phyloP scores from a whole-genome alignment of 2,113 vertebrate genomes.

The Petrocephalus microphthalmus region DNA sequence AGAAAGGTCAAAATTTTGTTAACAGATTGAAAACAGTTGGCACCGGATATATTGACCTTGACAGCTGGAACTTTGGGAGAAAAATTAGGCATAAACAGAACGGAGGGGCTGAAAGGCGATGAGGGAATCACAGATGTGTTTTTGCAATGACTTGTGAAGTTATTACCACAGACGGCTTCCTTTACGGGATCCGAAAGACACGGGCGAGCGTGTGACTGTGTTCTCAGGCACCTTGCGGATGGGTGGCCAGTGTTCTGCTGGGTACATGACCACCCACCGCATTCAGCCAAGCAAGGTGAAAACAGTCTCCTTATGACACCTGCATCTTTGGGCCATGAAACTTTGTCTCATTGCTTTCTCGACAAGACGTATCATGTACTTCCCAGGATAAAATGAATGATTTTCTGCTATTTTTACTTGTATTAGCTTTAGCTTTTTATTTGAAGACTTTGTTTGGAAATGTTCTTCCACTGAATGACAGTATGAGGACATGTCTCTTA shows the following conservation, averaged over 20 bases:
- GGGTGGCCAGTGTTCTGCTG: background rate
- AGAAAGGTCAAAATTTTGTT: conserved; percentile 60
- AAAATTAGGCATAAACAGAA: conserved; percentile 41
- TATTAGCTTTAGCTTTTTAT: no score
- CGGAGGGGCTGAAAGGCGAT: conserved; percentile 1
- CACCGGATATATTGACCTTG: conserved; percentile 57
- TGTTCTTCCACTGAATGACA: background rate
- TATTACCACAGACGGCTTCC: background rate
- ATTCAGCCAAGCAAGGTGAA: background rate
- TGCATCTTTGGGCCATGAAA: background rate
- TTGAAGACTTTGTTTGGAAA: background rate
- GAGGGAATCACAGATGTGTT: background rate
- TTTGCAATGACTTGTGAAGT: background rate
- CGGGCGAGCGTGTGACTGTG: background rate
- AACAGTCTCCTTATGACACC: background rate
- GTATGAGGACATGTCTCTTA: background rate
- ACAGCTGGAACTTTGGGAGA: conserved; percentile 54
- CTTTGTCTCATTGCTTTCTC: background rate
- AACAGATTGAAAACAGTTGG: conserved; percentile 59
- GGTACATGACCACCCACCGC: background rate
- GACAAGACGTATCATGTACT: background rate
- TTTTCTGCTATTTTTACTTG: background rate
- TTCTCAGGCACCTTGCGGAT: background rate
- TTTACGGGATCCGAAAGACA: background rate
- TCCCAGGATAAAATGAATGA: background rate